Conservation (phyloP, 2,888 invertebrate genomes). For the Antheraea yamamai region DNA sequence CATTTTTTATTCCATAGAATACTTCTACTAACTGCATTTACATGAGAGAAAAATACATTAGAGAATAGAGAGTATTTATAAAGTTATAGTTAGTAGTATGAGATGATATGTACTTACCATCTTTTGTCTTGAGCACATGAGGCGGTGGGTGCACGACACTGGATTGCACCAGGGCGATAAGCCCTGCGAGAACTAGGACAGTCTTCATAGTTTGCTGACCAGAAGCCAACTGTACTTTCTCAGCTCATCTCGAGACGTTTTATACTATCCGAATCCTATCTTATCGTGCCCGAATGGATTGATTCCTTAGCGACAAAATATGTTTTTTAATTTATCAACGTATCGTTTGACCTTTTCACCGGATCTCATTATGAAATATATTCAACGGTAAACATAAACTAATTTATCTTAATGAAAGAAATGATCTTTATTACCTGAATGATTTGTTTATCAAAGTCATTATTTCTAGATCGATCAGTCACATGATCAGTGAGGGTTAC, state of each 20-base stretch:
- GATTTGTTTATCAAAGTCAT: not conserved
- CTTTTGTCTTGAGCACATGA: slow-evolving; percentile 32
- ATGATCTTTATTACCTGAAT: not conserved
- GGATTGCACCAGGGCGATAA: slow-evolving; percentile 50
- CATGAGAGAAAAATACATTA: not conserved
- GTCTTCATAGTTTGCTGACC: slow-evolving; percentile 54
- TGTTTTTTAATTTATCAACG: slow-evolving; percentile 20
- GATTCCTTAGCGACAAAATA: slow-evolving; percentile 18
- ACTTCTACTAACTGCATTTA: not conserved
- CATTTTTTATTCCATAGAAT: not conserved
- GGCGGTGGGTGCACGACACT: slow-evolving; percentile 31
- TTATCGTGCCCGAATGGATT: slow-evolving; percentile 14
- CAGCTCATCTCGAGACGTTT: not conserved
- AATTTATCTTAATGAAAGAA: not conserved
- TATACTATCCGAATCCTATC: slow-evolving; percentile 16
- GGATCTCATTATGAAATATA: slow-evolving; percentile 10
- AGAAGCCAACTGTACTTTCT: slow-evolving; percentile 43
- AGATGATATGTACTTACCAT: slow-evolving; percentile 32
- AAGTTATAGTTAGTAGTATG: not conserved
- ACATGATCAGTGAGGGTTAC: not conserved
- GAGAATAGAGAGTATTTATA: not conserved
- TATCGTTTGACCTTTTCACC: slow-evolving; percentile 29
- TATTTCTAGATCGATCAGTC: not conserved
- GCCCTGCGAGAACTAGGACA: slow-evolving; percentile 54
- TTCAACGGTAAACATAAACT: not conserved